These are phyloP conservation scores for Nipponacmea schrenckii DNA, from an alignment of 2,888 invertebrate species.

Conservation along the genomic window DNA sequence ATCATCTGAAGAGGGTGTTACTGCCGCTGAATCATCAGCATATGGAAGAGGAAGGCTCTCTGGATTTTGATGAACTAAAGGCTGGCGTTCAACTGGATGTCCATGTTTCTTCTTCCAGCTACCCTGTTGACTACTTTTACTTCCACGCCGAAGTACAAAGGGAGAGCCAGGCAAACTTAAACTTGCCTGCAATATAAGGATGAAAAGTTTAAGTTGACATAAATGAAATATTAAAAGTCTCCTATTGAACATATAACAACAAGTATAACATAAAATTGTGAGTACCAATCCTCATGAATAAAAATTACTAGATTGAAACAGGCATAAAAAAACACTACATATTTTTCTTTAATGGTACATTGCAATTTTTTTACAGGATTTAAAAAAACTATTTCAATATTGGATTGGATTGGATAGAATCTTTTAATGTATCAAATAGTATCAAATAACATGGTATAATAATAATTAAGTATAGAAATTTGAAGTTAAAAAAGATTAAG, in stretches of 20 bases:
- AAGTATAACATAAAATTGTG: too few species aligned
- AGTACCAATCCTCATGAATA: too few species aligned
- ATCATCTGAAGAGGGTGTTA: conserved; percentile 97
- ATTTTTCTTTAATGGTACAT: too few species aligned
- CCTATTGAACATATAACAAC: conserved; percentile 9
- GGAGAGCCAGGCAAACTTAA: conserved; percentile 97
- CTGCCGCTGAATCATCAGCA: conserved; percentile 96
- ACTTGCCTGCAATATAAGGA: conserved; percentile 79
- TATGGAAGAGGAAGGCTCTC: conserved; percentile 81
- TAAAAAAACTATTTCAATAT: too few species aligned
- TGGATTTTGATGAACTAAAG: conserved; percentile 91
- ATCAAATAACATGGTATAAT: too few species aligned
- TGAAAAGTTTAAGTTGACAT: conserved; percentile 18
- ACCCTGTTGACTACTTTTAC: conserved; percentile 80
- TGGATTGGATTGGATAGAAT: too few species aligned
- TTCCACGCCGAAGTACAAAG: conserved; percentile 84
- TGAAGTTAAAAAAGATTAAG: too few species aligned
- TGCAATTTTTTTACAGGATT: too few species aligned
- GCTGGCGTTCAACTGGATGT: conserved; percentile 83
- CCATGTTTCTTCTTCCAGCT: conserved; percentile 47
- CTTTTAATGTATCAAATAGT: too few species aligned
- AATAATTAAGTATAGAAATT: too few species aligned
- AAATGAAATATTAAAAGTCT: conserved; percentile 6
- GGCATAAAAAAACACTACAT: too few species aligned
- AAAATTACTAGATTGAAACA: too few species aligned